Evolutionary conservation across 1,140 invertebrate species (phyloP).

Genomic region (Eriocheir sinensis): DNA sequence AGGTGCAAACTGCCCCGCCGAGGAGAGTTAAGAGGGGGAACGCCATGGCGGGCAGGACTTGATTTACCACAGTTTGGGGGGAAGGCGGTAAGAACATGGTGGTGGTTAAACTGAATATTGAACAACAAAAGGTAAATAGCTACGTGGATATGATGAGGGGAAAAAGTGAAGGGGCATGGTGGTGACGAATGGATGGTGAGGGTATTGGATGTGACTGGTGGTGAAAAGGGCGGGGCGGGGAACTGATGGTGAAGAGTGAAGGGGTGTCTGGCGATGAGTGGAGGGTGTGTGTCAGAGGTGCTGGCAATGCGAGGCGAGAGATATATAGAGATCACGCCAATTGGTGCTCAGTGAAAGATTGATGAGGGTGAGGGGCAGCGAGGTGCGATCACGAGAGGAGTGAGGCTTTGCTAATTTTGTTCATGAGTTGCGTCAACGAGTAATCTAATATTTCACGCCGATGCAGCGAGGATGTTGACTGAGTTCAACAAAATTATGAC

Average conservation of each 20-base stretch:
- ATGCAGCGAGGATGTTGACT: too few relatives aligned
- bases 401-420: background rate
- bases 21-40: background rate
- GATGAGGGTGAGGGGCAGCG: background rate
- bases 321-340: background rate
- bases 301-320: background rate
- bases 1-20: constrained; percentile 7
- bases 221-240: too few relatives aligned
- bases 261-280: too few relatives aligned
- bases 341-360: background rate
- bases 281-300: background rate
- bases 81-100: background rate
- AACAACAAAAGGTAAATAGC: background rate
- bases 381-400: background rate
- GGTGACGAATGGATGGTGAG: background rate
- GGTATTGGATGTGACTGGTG: background rate
- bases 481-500: too few relatives aligned
- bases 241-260: too few relatives aligned
- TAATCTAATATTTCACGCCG: background rate
- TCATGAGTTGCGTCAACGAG: background rate
- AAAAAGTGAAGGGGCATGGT: background rate
- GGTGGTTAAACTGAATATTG: background rate
- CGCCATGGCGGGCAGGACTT: background rate
- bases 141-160: background rate
- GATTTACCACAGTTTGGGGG: background rate